Evolutionary conservation across 2,797 vertebrate genomes (phyloP).

Genomic region (Borostomias antarcticus): DNA sequence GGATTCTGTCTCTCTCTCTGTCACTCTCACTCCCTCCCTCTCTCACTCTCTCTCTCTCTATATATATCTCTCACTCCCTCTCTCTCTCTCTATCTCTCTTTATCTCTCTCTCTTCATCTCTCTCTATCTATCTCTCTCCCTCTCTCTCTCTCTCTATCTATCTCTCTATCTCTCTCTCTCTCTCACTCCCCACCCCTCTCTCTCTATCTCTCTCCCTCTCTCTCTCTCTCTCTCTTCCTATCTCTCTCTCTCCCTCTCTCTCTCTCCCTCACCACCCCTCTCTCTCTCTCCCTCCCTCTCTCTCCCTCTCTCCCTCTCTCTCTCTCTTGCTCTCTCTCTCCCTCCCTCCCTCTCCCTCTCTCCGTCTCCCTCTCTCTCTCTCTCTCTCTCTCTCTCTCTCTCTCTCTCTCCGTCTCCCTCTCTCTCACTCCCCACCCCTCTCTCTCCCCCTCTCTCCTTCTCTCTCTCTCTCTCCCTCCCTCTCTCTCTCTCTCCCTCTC

Average conservation of each 20-base stretch:
- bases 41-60: background rate
- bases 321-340: no score
- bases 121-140: background rate
- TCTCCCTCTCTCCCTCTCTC: no score
- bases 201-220: background rate
- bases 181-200: background rate
- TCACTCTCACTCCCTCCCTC: no score
- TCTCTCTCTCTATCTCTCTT: background rate
- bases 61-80: background rate
- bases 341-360: background rate
- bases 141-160: background rate
- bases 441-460: background rate
- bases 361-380: background rate
- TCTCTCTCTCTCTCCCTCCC: background rate
- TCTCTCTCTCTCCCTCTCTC: background rate
- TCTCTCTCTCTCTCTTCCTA: conserved; percentile 59
- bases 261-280: background rate
- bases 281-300: background rate
- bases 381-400: background rate
- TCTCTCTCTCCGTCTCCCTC: background rate
- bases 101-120: conserved; percentile 28
- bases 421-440: background rate
- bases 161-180: background rate
- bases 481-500: background rate
- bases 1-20: conserved; percentile 7